Evolutionary conservation across 1,140 invertebrate species (phyloP), one percentile per base, ranked within the genome.

Genomic region (Heliconius eleuchia): DNA sequence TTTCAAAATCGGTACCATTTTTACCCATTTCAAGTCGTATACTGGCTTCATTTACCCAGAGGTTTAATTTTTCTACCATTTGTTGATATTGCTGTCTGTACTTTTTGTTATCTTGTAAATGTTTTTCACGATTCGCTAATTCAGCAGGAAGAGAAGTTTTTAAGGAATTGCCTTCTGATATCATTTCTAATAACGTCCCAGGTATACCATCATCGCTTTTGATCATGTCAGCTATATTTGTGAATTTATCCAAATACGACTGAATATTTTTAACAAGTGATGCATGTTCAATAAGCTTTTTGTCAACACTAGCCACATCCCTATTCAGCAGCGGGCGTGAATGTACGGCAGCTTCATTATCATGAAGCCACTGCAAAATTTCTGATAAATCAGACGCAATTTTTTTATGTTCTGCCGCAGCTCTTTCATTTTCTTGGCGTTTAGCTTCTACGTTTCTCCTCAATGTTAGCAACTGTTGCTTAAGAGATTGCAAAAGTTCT

Each of bases 1-100:
- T 98, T 84, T 98, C 97, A 89, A 98, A 98, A 89, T 99, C 97
- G 34, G 98, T 96, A 57, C 98, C 98, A 82, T 97, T 96, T 86
- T 98, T 97, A 79, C 97, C 96, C 83, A 96, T 96, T 81, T 97
- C 96, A 9, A 99, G 88, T 34, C 97, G 95, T 73, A 97, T 96
- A 81, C 97, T 96, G 4, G 98, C 98, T 85, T 98, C 97, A 80
- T 97, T 96, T 0, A 98, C 96, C 98, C 98, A 99, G 52, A 96
- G 96, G 80, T 96, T 96, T 4, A 99, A 95, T 94, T 97, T 97
- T n/a, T 97, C 96, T 37, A 97, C 96, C 7, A 97, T 91, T 79
- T 95, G 93, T 84, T 96, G 94, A 83, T 97, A 97, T 83, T 97
- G 96, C 39, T 97, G 92, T 52, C 98, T 96, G 78, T 97, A 96